phyloP scores from a whole-genome alignment of 2,113 vertebrate species.

The Anguilla japonica region DNA sequence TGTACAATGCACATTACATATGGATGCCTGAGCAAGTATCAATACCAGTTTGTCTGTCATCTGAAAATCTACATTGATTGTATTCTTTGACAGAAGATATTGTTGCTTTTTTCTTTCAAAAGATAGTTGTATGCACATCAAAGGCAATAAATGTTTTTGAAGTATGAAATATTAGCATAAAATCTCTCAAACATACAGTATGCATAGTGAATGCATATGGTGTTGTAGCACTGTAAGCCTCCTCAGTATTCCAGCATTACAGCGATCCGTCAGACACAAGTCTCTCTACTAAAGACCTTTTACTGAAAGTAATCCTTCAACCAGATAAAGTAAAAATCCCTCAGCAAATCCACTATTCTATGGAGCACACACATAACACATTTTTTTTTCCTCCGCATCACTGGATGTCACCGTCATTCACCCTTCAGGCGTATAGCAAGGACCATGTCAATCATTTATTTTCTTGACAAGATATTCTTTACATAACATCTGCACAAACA shows the following conservation, averaged over 20 bases:
- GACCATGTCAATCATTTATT: background rate
- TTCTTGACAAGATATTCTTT: background rate
- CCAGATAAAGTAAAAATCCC: background rate
- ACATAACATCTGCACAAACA: background rate
- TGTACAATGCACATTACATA: background rate
- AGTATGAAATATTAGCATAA: background rate
- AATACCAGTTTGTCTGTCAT: background rate
- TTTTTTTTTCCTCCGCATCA: background rate
- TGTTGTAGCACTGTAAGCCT: background rate
- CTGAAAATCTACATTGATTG: background rate
- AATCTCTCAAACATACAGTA: background rate
- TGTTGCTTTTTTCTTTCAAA: background rate
- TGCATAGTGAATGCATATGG: background rate
- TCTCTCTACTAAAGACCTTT: background rate
- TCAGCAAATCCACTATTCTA: background rate
- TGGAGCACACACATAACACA: background rate
- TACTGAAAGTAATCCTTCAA: background rate
- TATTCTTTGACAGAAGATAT: too few relatives aligned
- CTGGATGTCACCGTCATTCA: background rate
- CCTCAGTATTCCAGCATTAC: background rate
- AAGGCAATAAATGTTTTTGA: too few relatives aligned
- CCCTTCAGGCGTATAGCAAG: background rate
- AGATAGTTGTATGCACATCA: background rate
- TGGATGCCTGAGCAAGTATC: background rate
- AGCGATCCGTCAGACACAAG: background rate